A percentile compares a stretch with the other conserved stretches of the same genome.
Conservation (phyloP, 37 sponge, comb jelly and placozoan species). For the Bolinopsis microptera region DNA sequence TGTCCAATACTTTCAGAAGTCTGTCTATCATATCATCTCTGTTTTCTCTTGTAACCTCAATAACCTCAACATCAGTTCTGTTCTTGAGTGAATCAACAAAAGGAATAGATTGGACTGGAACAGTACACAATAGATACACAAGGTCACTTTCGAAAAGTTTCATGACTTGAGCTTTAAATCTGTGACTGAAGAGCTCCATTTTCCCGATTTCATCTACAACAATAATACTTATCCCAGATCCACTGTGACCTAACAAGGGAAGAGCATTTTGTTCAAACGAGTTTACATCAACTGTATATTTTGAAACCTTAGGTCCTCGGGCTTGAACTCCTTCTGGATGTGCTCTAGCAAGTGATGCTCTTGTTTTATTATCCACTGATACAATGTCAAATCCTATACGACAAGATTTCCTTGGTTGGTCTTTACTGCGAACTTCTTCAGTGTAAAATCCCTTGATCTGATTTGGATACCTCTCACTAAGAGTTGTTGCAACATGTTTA, state of each 20-base stretch:
- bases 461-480: not conserved
- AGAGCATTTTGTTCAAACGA: not conserved
- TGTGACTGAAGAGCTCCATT: conserved; percentile 37
- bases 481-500: not conserved
- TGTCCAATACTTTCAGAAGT: not conserved
- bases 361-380: not conserved
- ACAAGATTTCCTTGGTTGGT: not conserved
- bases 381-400: conserved; percentile 60
- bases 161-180: not conserved
- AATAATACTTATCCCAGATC: not conserved
- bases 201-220: conserved; percentile 61
- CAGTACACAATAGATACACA: not conserved
- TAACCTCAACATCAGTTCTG: conserved; percentile 12
- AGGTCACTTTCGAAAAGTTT: not conserved
- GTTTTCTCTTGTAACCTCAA: not conserved
- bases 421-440: conserved; percentile 7
- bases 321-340: not conserved
- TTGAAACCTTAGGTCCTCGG: not conserved
- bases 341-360: not conserved
- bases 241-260: not conserved
- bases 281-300: conserved; percentile 22
- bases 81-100: conserved; percentile 19
- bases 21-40: not conserved
- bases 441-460: conserved; percentile 30
- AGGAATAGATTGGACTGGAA: not conserved